These are phyloP conservation scores for Stratiomys singularior DNA, from an alignment of 2,888 invertebrate genomes.

Conservation along the genomic window DNA sequence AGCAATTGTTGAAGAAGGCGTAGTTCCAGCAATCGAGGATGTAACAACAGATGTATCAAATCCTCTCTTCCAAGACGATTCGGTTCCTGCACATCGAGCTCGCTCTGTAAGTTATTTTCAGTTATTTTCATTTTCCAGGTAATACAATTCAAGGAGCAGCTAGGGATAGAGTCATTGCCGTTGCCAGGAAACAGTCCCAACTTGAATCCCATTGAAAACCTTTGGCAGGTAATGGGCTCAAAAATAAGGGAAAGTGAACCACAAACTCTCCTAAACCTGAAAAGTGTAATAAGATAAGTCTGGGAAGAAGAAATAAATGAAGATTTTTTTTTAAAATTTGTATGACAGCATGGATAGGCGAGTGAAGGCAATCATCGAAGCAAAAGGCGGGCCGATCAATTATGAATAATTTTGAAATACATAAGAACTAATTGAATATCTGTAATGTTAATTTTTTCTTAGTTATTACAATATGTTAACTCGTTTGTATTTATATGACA, in stretches of 20 bases:
- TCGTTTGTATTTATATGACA: conserved; percentile 9
- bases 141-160: neutral
- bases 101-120: no score
- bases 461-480: neutral
- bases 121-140: conserved; percentile 9
- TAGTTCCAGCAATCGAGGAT: no score
- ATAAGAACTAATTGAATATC: neutral
- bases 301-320: conserved; percentile 1
- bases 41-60: no score
- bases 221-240: conserved; percentile 4
- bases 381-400: conserved; percentile 8
- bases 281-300: neutral
- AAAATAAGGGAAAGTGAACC: conserved; percentile 10
- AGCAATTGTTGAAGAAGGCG: no score
- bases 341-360: neutral
- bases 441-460: conserved; percentile 2
- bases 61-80: no score
- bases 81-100: no score
- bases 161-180: neutral
- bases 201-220: conserved; percentile 16
- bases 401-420: neutral
- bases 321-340: conserved; percentile 10
- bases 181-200: conserved; percentile 9
- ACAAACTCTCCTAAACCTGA: neutral
- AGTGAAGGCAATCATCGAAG: neutral